Conservation (phyloP, 2,888 invertebrate species). For the Drosophila niveifrons region DNA sequence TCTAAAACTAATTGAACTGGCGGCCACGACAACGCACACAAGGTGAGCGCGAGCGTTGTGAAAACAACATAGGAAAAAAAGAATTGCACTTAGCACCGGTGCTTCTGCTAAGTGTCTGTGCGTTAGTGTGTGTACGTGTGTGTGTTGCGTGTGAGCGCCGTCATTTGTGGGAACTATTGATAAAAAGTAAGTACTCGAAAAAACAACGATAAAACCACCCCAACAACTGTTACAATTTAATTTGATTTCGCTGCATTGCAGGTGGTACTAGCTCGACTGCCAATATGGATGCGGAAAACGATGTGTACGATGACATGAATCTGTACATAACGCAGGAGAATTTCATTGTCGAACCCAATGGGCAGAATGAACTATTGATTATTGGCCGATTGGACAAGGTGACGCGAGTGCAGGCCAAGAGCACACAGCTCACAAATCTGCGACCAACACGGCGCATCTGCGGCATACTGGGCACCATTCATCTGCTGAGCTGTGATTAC, state of each 20-base stretch:
- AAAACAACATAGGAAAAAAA: not conserved
- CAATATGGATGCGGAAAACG: slow-evolving; percentile 61
- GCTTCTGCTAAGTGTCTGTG: slow-evolving; percentile 38
- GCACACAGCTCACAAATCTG: slow-evolving; percentile 88
- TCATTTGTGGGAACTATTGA: slow-evolving; percentile 45
- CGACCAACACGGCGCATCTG: slow-evolving; percentile 90
- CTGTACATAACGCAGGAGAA: slow-evolving; percentile 95
- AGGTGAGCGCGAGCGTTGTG: slow-evolving; percentile 6
- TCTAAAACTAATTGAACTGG: not conserved
- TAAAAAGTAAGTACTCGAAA: slow-evolving; percentile 29
- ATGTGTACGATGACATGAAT: slow-evolving; percentile 90
- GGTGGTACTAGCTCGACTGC: slow-evolving; percentile 13
- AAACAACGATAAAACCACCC: slow-evolving; percentile 1
- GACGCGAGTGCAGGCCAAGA: slow-evolving; percentile 88
- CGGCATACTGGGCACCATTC: slow-evolving; percentile 95
- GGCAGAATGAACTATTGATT: slow-evolving; percentile 90
- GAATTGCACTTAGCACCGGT: slow-evolving; percentile 27
- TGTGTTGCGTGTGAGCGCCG: slow-evolving; percentile 43
- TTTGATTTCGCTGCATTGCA: slow-evolving; percentile 17
- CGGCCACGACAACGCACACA: slow-evolving; percentile 16
- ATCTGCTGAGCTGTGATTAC: slow-evolving; percentile 94
- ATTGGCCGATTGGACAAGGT: slow-evolving; percentile 93
- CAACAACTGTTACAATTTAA: slow-evolving; percentile 2
- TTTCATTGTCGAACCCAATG: slow-evolving; percentile 94
- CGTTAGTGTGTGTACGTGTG: slow-evolving; percentile 39